phyloP scores from a whole-genome alignment of 2,113 vertebrate species.

The Alectura lathami region DNA sequence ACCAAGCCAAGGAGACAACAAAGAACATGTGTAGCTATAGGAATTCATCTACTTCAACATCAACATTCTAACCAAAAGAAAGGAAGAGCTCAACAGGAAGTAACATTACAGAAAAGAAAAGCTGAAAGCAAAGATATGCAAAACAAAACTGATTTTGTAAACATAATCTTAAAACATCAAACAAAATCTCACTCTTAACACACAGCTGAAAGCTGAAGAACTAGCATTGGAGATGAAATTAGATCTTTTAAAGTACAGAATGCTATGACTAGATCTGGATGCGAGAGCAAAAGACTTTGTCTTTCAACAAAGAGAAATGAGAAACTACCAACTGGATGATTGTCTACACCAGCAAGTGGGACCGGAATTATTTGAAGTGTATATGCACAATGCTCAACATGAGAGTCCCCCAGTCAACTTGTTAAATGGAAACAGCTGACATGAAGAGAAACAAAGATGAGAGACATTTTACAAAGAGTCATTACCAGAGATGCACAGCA shows the following conservation, averaged over 20 bases:
- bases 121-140: background rate
- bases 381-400: background rate
- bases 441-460: background rate
- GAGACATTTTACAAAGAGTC: background rate
- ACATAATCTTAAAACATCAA: background rate
- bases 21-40: background rate
- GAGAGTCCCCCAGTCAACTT: background rate
- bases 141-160: background rate
- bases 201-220: background rate
- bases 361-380: background rate
- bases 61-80: background rate
- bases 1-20: background rate
- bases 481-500: background rate
- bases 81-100: background rate
- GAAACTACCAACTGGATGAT: background rate
- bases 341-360: background rate
- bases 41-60: background rate
- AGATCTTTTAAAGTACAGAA: background rate
- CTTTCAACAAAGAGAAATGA: background rate
- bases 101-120: background rate
- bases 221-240: background rate
- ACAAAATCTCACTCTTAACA: background rate
- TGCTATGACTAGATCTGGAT: background rate
- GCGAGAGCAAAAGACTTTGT: background rate
- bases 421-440: background rate